Evolutionary conservation across 2,888 invertebrate species (phyloP).

Genomic region (Cryptops parisi): DNA sequence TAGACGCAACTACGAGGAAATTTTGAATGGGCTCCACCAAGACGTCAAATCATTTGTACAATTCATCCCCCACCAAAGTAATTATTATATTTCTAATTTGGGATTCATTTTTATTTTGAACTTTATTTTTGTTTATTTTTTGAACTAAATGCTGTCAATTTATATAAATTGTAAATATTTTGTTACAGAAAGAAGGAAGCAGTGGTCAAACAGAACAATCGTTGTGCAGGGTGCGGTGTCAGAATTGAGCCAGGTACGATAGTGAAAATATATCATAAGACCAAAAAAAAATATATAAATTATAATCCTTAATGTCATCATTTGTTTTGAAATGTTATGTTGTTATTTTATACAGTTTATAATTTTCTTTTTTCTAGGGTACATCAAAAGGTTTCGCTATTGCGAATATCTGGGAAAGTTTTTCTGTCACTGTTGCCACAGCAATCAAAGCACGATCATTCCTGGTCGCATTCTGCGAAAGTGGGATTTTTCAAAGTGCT

Average conservation of each 20-base stretch:
- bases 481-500: constrained; percentile 47
- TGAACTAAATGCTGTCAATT: not conserved
- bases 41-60: constrained; percentile 68
- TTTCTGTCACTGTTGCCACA: constrained; percentile 75
- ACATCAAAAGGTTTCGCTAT: constrained; percentile 57
- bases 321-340: constrained; percentile 1
- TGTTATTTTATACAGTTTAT: not conserved
- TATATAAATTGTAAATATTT: constrained; percentile 14
- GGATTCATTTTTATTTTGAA: not conserved
- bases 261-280: not conserved
- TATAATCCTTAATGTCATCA: not conserved
- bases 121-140: not conserved
- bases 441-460: constrained; percentile 55
- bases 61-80: constrained; percentile 53
- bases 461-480: constrained; percentile 36
- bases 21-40: constrained; percentile 66
- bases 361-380: constrained; percentile 34
- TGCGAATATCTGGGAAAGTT: constrained; percentile 71
- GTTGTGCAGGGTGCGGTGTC: constrained; percentile 75
- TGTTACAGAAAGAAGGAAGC: constrained; percentile 42
- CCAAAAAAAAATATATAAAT: not conserved
- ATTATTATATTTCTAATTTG: constrained; percentile 25
- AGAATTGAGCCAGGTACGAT: constrained; percentile 44
- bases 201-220: constrained; percentile 55
- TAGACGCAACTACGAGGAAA: constrained; percentile 51